Evolutionary conservation across 2,797 vertebrate species (phyloP), one percentile per base, ranked within the genome.

Genomic region (Pseudopleuronectes americanus): DNA sequence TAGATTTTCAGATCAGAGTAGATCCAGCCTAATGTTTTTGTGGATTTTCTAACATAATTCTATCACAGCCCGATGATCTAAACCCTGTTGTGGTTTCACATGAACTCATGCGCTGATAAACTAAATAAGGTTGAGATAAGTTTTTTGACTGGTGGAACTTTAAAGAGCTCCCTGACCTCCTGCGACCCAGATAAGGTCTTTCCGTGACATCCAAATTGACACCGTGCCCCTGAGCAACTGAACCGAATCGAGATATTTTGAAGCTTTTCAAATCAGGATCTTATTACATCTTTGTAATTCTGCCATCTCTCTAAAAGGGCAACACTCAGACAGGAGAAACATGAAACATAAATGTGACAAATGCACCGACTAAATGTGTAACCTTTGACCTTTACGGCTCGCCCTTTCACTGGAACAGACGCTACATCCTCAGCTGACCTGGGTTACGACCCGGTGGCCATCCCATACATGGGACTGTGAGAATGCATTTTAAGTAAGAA

Each of bases 401-500:
- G 43, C 59, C 57, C 52, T 21, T 26, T 57, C 49, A 16, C 52
- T 60, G 61, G 67, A 60, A 64, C 59, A 76, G 79, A 74, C 62
- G 23, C 58, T 24, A 49, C 59, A 56, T 71, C 56, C 77, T 14
- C 45, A 49, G 63, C 49, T 84, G 81, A 87, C 80, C 78, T 14
- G 51, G 86, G 83, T 86, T 82, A 64, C 52, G 63, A 86, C 79
- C 86, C 74, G 31, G 49, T 71, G 81, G 87, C 76, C 77, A 51
- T 66, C 76, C 48, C 61, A 9, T 66, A 61, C 66, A 53, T 78
- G 52, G 36, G 76, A 66, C 70, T 57, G 74, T 71, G 85, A 72
- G 77, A 87, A 81, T 53, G 76, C 66, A 61, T 72, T 62, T 65
- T 89, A 91, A 92, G 85, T 88, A 74, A 80, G 80, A 91, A 86